A percentile compares a stretch with the other conserved stretches of the same genome.
Evolutionary conservation across 2,113 vertebrate genomes (phyloP).

Genomic region (Paralichthys olivaceus): DNA sequence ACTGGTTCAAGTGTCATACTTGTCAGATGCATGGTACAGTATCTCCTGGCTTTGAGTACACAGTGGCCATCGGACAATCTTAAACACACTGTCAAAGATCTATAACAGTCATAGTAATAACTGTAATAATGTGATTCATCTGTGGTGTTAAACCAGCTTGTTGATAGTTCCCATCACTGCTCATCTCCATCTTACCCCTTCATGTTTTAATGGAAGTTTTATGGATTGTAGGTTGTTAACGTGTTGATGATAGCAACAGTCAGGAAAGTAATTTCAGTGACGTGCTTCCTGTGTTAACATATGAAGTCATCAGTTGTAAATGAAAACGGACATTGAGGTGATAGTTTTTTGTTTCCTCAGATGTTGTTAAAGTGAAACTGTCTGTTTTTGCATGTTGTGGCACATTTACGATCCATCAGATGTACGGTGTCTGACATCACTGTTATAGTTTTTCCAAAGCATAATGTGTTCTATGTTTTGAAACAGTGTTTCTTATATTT

Average conservation of each 20-base stretch:
- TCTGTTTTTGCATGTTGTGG: constrained; percentile 26
- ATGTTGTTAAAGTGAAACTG: constrained; percentile 11
- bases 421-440: neutral
- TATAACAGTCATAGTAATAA: constrained; percentile 38
- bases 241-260: constrained; percentile 14
- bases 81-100: constrained; percentile 37
- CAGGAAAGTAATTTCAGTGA: constrained; percentile 25
- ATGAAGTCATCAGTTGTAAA: constrained; percentile 10
- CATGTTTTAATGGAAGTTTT: constrained; percentile 11
- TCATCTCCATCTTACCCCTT: constrained; percentile 16
- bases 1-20: constrained; percentile 13
- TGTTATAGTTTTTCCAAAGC: constrained; percentile 30
- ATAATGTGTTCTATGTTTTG: neutral
- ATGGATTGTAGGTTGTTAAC: neutral
- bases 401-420: neutral
- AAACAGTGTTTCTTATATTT: neutral
- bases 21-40: constrained; percentile 29
- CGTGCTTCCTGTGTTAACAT: constrained; percentile 17
- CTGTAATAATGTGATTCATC: constrained; percentile 48
- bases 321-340: constrained; percentile 22
- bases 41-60: constrained; percentile 41
- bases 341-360: neutral
- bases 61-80: constrained; percentile 51
- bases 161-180: constrained; percentile 45
- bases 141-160: constrained; percentile 56